Conservation (phyloP, 2,888 invertebrate genomes). For the Dioctria rufipes region DNA sequence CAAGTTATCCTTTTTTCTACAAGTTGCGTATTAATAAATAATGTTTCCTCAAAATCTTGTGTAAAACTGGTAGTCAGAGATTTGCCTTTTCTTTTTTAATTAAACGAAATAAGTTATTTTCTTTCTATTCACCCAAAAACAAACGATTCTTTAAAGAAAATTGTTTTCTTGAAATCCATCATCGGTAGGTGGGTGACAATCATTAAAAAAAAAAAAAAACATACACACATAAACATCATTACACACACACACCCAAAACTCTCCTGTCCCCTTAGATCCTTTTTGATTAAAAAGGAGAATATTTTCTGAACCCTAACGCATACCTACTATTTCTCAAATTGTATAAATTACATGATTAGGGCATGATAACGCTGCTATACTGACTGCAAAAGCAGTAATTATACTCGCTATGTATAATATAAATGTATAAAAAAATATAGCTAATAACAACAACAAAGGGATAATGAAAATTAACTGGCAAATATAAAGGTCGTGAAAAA, state of each 20-base stretch:
- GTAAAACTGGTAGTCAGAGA: background rate
- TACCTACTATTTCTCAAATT: background rate
- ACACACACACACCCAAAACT: too few species aligned
- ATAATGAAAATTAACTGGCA: constrained; percentile 9
- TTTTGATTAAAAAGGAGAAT: background rate
- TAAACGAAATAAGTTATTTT: constrained; percentile 17
- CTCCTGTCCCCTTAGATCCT: background rate
- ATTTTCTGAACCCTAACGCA: constrained; percentile 9
- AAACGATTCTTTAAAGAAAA: constrained; percentile 28
- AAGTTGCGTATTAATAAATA: constrained; percentile 14
- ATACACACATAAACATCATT: too few species aligned
- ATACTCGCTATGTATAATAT: constrained; percentile 5
- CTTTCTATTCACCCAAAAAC: background rate
- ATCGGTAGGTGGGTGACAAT: constrained; percentile 26
- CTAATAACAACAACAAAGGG: constrained; percentile 37
- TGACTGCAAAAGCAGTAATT: constrained; percentile 4
- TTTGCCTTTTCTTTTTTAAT: background rate
- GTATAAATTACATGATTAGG: background rate
- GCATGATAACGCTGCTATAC: background rate
- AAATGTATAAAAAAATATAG: constrained; percentile 1
- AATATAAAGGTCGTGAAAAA: constrained; percentile 5
- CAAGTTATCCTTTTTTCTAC: background rate
- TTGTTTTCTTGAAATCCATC: constrained; percentile 31
- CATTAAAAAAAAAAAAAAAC: background rate
- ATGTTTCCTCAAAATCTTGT: constrained; percentile 1